These are phyloP conservation scores for Brachionichthys hirsutus DNA, from an alignment of 2,113 vertebrate species.

Conservation along the genomic window DNA sequence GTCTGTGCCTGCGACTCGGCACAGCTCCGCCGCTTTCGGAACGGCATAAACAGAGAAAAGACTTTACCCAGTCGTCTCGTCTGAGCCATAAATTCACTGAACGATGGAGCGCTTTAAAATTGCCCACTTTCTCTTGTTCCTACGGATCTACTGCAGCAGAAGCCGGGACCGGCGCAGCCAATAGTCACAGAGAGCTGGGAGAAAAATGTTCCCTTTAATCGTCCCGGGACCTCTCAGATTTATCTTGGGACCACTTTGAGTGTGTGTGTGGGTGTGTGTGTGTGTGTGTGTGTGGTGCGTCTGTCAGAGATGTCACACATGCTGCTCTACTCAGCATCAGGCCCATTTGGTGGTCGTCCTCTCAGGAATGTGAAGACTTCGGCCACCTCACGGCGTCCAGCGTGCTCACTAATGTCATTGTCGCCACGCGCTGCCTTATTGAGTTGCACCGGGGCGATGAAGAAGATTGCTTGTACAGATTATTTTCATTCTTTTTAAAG, in stretches of 20 bases:
- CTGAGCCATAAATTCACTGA: too few relatives aligned
- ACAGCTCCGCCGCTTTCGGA: neutral
- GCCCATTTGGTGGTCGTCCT: slow-evolving; percentile 55
- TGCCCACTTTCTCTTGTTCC: too few relatives aligned
- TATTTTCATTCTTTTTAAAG: too few relatives aligned
- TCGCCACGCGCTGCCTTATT: slow-evolving; percentile 4
- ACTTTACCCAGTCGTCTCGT: too few relatives aligned
- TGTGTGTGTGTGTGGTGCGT: slow-evolving; percentile 26
- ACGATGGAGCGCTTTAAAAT: too few relatives aligned
- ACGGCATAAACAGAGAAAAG: too few relatives aligned
- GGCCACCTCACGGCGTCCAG: slow-evolving; percentile 11
- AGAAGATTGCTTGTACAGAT: too few relatives aligned
- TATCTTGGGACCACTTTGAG: neutral
- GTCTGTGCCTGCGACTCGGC: neutral
- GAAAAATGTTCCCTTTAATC: too few relatives aligned
- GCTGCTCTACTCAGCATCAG: slow-evolving; percentile 50
- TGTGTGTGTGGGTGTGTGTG: slow-evolving; percentile 10
- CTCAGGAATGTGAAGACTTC: slow-evolving; percentile 51
- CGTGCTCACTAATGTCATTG: slow-evolving; percentile 35
- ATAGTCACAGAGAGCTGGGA: neutral
- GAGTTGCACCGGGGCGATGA: neutral
- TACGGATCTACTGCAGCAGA: too few relatives aligned
- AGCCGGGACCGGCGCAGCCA: too few relatives aligned
- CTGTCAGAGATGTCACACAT: slow-evolving; percentile 56
- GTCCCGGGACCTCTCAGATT: neutral